Percentiles rank a stretch among this genome's conserved stretches.
These are phyloP conservation scores for Nothoprocta pentlandii DNA, from an alignment of 2,113 vertebrate genomes.

Conservation along the genomic window DNA sequence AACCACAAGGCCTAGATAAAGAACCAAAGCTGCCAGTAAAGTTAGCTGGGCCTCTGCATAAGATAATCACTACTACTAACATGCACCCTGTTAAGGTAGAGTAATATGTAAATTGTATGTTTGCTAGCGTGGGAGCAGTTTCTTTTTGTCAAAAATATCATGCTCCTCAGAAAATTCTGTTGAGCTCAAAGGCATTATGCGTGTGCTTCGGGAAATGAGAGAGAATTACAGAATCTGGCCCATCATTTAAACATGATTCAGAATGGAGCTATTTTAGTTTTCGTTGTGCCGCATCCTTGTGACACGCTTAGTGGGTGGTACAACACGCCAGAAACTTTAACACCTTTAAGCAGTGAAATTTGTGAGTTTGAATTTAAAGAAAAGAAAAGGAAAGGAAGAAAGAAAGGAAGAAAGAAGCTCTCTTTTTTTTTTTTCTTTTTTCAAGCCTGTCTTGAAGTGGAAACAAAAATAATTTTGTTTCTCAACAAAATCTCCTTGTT, in stretches of 20 bases:
- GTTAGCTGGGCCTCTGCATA: constrained; percentile 93
- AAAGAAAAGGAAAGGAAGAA: too few relatives aligned
- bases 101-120: not conserved
- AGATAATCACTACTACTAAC: constrained; percentile 96
- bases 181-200: not conserved
- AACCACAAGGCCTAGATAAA: constrained; percentile 92
- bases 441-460: not conserved
- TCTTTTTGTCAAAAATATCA: not conserved
- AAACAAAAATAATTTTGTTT: not conserved
- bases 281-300: not conserved
- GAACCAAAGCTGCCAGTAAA: constrained; percentile 92
- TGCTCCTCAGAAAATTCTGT: not conserved
- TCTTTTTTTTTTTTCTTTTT: not conserved
- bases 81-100: constrained; percentile 96
- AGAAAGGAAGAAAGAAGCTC: too few relatives aligned
- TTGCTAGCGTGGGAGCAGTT: not conserved
- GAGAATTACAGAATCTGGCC: not conserved
- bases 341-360: not conserved
- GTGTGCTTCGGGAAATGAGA: not conserved
- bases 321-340: not conserved
- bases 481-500: not conserved
- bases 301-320: not conserved
- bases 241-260: not conserved
- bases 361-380: not conserved
- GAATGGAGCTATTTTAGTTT: not conserved